phyloP scores from a whole-genome alignment of 2,797 vertebrate species.

The Yasuhikotakia modesta region DNA sequence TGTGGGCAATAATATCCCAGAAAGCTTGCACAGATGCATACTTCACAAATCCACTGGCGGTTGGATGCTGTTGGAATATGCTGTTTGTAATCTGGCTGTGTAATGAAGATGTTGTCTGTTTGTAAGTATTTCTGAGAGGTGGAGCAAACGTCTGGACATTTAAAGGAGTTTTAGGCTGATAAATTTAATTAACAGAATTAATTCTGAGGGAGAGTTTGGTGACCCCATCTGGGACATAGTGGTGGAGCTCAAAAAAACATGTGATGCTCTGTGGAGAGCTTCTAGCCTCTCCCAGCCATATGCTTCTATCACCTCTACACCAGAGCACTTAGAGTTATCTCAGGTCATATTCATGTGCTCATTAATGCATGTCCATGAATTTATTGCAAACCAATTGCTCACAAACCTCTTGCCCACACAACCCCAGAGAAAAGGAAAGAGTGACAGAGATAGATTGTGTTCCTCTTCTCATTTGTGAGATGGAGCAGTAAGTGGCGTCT shows the following conservation, averaged over 20 bases:
- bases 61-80: not conserved
- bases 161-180: not conserved
- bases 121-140: not conserved
- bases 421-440: conserved; percentile 45
- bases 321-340: conserved; percentile 49
- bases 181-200: no score
- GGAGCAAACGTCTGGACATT: not conserved
- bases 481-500: conserved; percentile 58
- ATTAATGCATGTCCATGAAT: conserved; percentile 58
- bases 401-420: conserved; percentile 46
- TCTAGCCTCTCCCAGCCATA: conserved; percentile 11
- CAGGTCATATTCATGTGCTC: conserved; percentile 55
- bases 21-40: not conserved
- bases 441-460: conserved; percentile 55
- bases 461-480: conserved; percentile 55
- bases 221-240: conserved; percentile 33
- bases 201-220: not conserved
- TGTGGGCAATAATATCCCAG: not conserved
- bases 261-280: not conserved
- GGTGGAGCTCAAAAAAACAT: conserved; percentile 8
- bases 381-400: conserved; percentile 57
- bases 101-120: not conserved
- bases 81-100: not conserved
- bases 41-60: not conserved
- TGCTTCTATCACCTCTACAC: conserved; percentile 28